Base-by-base conservation (phyloP, 2,888 invertebrate species). In the Lasioglossum villosulum region DNA sequence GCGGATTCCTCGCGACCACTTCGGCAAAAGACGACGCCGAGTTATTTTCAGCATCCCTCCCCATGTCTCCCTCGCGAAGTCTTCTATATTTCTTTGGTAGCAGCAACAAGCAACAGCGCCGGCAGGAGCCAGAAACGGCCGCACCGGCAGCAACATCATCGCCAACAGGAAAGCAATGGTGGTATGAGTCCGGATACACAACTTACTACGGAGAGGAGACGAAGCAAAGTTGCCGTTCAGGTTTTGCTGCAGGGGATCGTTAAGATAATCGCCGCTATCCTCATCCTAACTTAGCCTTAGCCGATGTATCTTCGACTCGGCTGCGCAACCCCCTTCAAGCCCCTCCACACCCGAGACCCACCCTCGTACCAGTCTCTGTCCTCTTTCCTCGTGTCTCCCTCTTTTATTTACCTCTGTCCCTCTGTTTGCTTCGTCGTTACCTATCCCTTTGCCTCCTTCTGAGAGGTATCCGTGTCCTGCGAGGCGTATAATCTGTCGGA, bases 241-340 rank as follows among this genome's bases (percentile, higher is more conserved):
- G 95, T 95, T 95, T 94, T 95, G 93, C 94, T 92, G 89, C 93
- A 93, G 91, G 94, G 93, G 94, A 94, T 95, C 95, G 95, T 94
- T 94, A 95, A 95, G 94, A 95, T 95, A 95, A 95, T 94, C 94
- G 94, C 91, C 90, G 93, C 94, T 94, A 95, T 94, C 95, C 94
- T 93, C 93, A 91, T 93, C 93, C 95, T 94, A 94, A 94, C 94
- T 94, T 93, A 92, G 93, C 92, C 92, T 93, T 92, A 92, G 93
- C 91, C 90, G 89, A 84, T 88, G 86, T 81, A 88, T 91, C 83
- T 85, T 89, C 82, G 78, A 80, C 89, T 86, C 89, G 83, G 78
- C 88, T 83, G 34, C 82, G 52, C 52, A 73, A 80, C 85, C 83
- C 83, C 78, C 83, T 84, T 76, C 80, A 39, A 71, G 45, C 52